A percentile compares a stretch with the other conserved stretches of the same genome.
Conservation (phyloP, 2,113 vertebrate species). For the Gymnorhina tibicen region DNA sequence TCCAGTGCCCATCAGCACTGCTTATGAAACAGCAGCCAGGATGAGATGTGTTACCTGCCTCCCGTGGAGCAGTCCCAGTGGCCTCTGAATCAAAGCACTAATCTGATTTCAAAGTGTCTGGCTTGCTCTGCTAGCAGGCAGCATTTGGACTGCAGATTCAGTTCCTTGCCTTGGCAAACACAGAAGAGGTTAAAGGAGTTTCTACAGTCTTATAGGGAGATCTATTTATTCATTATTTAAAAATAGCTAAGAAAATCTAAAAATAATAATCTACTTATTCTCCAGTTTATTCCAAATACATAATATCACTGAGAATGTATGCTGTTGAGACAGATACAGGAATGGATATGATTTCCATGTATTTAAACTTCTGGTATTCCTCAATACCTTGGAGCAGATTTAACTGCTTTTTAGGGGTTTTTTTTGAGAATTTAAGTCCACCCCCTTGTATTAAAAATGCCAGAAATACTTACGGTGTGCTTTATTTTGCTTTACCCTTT, state of each 20-base stretch:
- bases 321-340: background rate
- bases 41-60: background rate
- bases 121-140: background rate
- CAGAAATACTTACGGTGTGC: background rate
- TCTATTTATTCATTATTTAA: background rate
- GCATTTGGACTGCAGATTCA: background rate
- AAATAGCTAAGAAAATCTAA: background rate
- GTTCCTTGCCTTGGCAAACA: background rate
- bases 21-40: background rate
- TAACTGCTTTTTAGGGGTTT: background rate
- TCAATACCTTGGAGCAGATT: background rate
- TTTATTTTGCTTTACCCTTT: conserved; percentile 37
- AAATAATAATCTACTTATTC: background rate
- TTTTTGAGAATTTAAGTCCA: background rate
- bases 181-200: background rate
- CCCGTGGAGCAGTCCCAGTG: background rate
- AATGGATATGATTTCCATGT: background rate
- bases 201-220: background rate
- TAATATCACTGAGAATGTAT: background rate
- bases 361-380: background rate
- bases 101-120: background rate
- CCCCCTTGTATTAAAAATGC: background rate
- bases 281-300: background rate
- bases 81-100: background rate
- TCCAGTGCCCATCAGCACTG: background rate